Percentiles rank a stretch among this genome's conserved stretches.
Conservation (phyloP, 2,113 vertebrate genomes). For the Oncorhynchus keta region DNA sequence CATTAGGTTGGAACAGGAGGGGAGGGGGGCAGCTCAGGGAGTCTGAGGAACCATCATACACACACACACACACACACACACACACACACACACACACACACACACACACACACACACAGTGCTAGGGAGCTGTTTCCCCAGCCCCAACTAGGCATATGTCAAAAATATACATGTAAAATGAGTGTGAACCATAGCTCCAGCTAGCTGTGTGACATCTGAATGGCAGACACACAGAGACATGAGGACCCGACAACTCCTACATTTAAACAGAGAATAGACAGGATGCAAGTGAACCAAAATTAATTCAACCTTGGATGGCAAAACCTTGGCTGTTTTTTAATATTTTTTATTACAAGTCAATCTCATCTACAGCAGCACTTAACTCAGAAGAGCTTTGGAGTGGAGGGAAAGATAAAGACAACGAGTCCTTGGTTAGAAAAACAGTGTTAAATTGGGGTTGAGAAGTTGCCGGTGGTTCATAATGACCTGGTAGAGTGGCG, state of each 20-base stretch:
- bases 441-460: slow-evolving; percentile 60
- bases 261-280: slow-evolving; percentile 68
- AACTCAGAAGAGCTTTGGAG: slow-evolving; percentile 62
- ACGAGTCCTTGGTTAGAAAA: slow-evolving; percentile 58
- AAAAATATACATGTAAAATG: slow-evolving; percentile 69
- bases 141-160: slow-evolving; percentile 72
- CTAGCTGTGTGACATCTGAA: slow-evolving; percentile 42
- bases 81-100: slow-evolving; percentile 27
- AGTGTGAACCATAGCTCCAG: slow-evolving; percentile 34
- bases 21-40: slow-evolving; percentile 56
- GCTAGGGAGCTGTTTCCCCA: slow-evolving; percentile 38
- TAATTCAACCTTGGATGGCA: slow-evolving; percentile 72
- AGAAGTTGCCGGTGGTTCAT: slow-evolving; percentile 47
- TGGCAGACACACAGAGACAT: slow-evolving; percentile 19
- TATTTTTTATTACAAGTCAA: slow-evolving; percentile 65
- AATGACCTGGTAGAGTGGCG: background rate
- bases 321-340: slow-evolving; percentile 64
- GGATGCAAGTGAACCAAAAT: slow-evolving; percentile 61
- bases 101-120: slow-evolving; percentile 1
- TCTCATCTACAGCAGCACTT: slow-evolving; percentile 65
- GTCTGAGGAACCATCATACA: slow-evolving; percentile 1
- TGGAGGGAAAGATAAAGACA: slow-evolving; percentile 31
- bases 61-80: slow-evolving; percentile 17
- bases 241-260: slow-evolving; percentile 26
- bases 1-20: slow-evolving; percentile 88